A percentile compares a stretch with the other conserved stretches of the same genome.
phyloP scores from a whole-genome alignment of 1,140 invertebrate genomes.

The Fopius arisanus region DNA sequence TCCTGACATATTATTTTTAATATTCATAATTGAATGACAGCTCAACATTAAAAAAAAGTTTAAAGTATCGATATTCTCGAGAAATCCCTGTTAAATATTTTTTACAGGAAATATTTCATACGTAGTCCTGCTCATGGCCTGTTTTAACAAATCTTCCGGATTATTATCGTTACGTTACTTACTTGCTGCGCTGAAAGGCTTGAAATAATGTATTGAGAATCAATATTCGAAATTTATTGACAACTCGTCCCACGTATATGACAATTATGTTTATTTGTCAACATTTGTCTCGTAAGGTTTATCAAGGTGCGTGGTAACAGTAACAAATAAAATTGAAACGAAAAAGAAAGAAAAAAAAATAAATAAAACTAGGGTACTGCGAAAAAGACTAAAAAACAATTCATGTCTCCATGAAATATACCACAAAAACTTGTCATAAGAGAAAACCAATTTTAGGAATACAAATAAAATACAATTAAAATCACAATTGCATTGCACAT shows the following conservation, averaged over 20 bases:
- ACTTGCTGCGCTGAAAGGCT: neutral
- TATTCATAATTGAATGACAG: too few species aligned
- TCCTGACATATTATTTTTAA: too few species aligned
- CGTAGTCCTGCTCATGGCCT: too few species aligned
- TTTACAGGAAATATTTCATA: too few species aligned
- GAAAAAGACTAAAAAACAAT: neutral
- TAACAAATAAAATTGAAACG: neutral
- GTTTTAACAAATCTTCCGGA: too few species aligned
- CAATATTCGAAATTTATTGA: neutral
- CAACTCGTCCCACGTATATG: too few species aligned
- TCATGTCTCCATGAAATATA: neutral
- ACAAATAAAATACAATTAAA: neutral
- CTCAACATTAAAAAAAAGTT: too few species aligned
- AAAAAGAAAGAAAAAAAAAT: neutral
- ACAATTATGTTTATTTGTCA: too few species aligned
- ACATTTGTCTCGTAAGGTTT: neutral
- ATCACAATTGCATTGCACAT: neutral
- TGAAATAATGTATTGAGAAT: neutral
- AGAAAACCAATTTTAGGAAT: neutral
- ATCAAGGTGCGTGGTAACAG: neutral
- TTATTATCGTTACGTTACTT: neutral
- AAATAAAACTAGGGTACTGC: neutral
- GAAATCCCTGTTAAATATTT: too few species aligned
- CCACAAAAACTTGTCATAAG: neutral
- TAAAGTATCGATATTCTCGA: too few species aligned